Evolutionary conservation across 2,888 invertebrate genomes (phyloP), one percentile per base, ranked within the genome.

Genomic region (Acrocyrtus sp.): DNA sequence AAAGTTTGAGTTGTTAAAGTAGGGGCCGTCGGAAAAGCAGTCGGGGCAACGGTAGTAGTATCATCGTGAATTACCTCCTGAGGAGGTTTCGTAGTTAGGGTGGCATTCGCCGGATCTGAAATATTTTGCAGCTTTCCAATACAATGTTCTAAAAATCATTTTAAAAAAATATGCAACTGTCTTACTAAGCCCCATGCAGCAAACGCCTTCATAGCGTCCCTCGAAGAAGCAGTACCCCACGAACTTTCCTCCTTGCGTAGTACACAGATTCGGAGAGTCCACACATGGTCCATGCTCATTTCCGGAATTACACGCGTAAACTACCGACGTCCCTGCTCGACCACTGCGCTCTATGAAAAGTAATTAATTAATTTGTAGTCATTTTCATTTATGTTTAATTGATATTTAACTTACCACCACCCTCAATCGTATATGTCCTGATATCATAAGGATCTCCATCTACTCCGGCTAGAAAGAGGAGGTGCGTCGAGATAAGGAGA

Each of bases 211-310:
- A 45, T 79, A 78, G 0, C 24, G 19, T 15, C 65, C 47, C 39
- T 70, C 48, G 17, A 68, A 72, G 50, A 75, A 78, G 47, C 79
- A 79, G 39, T 76, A 77, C 1, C 79, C 79, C 3, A 72, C 60
- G 34, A 75, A 58, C 21, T 60, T 45, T 6, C 79, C 79, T 15
- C 74, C 75, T 60, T 77, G 79, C 6, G 48, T 54, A 1, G 65
- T 65, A 50, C 79, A 79, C 0, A 75, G 61, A 3, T 54, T n/a
- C 10, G 47, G 39, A 4, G 63, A 48, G 29, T 75, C 75, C 1
- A 76, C 72, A 57, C 79, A 79, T 1, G 78, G 65, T 1, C 79
- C 79, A 19, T 63, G 17, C 17, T 51, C 43, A 22, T 43, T 56
- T n/a, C 61, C 76, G 3, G 51, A 53, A 2, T 22, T 41, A 43